Evolutionary conservation across 2,797 vertebrate genomes (phyloP).

Genomic region (Paramormyrops hopkinsi): DNA sequence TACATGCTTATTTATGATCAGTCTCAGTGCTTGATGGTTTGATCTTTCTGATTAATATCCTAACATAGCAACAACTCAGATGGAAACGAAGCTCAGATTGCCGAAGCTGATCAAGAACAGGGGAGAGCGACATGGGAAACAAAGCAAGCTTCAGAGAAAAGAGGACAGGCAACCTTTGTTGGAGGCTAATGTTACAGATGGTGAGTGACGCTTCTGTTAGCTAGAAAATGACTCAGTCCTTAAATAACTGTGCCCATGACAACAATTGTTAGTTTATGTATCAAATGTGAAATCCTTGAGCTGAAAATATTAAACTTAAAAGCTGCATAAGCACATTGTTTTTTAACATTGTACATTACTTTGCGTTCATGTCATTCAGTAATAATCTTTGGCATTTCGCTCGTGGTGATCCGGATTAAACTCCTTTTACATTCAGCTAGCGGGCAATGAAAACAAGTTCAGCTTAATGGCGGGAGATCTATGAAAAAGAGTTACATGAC

Average conservation of each 20-base stretch:
- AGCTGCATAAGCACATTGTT: background rate
- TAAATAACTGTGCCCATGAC: background rate
- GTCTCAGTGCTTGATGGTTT: background rate
- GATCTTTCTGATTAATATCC: background rate
- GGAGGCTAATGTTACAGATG: background rate
- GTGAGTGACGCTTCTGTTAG: background rate
- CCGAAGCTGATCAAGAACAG: background rate
- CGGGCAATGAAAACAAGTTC: background rate
- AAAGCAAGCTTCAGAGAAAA: background rate
- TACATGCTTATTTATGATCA: background rate
- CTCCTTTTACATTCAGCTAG: background rate
- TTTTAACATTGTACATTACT: background rate
- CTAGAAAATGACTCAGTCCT: background rate
- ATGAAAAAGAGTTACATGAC: background rate
- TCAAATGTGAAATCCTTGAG: background rate
- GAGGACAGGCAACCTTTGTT: background rate
- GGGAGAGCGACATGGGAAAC: background rate
- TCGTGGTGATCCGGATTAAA: background rate
- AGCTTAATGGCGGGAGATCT: background rate
- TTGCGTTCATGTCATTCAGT: background rate
- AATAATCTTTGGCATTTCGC: background rate
- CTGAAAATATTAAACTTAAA: background rate
- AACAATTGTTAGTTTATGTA: background rate
- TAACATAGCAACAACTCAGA: background rate
- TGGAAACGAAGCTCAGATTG: background rate